Percentiles rank a stretch among this genome's conserved stretches.
These are phyloP conservation scores for Megalurothrips usitatus DNA, from an alignment of 2,888 invertebrate genomes.

Conservation along the genomic window DNA sequence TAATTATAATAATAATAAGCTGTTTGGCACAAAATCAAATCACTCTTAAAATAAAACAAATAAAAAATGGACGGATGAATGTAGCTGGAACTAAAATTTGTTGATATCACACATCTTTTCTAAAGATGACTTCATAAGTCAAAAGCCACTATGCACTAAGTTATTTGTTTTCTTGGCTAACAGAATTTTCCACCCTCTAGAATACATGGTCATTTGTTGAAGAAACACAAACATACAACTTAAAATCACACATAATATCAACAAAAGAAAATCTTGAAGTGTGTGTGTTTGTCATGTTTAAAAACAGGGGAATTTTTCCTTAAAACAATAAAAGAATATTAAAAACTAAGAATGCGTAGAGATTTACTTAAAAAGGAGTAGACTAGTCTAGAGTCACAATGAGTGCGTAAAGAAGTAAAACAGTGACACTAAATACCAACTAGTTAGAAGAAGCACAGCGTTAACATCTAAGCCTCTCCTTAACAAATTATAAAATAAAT, in stretches of 20 bases:
- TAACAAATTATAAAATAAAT: background rate
- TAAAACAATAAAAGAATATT: too few relatives aligned
- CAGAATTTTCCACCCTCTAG: background rate
- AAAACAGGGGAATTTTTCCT: too few relatives aligned
- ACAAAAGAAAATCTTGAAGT: background rate
- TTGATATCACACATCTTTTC: background rate
- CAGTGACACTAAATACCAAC: too few relatives aligned
- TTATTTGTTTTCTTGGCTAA: background rate
- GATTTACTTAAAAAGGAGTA: too few relatives aligned
- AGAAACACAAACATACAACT: background rate
- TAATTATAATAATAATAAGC: background rate
- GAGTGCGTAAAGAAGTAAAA: too few relatives aligned
- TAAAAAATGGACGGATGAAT: background rate
- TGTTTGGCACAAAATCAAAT: slow-evolving; percentile 1
- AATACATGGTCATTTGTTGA: background rate
- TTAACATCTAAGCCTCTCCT: background rate
- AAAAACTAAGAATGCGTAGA: too few relatives aligned
- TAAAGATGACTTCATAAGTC: background rate
- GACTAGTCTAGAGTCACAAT: too few relatives aligned
- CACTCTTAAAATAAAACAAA: background rate
- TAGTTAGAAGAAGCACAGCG: too few relatives aligned
- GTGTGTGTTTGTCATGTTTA: background rate
- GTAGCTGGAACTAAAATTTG: background rate
- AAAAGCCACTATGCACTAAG: background rate
- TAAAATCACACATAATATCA: background rate